Percentiles rank a stretch among this genome's conserved stretches.
Conservation (phyloP, 2,888 invertebrate genomes). For the Globia sparganii region DNA sequence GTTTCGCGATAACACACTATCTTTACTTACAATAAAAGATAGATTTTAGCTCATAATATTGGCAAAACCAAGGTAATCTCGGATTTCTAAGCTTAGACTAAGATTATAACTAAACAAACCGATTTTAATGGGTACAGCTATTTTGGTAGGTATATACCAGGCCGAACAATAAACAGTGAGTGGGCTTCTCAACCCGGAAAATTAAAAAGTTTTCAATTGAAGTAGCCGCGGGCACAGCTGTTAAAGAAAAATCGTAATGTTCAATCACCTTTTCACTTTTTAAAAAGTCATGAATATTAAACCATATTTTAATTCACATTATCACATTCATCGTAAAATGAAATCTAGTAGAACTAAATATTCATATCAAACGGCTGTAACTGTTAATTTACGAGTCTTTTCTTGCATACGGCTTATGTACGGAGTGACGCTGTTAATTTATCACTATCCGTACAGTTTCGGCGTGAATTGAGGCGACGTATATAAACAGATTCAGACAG, state of each 20-base stretch:
- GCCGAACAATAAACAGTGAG: neutral
- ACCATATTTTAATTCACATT: neutral
- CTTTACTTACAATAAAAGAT: too few relatives aligned
- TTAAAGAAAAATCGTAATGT: conserved; percentile 3
- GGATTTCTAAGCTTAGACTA: neutral
- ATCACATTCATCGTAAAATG: neutral
- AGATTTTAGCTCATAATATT: neutral
- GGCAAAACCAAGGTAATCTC: neutral
- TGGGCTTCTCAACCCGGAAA: neutral
- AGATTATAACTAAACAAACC: neutral
- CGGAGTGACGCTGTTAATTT: neutral
- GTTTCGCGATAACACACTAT: neutral
- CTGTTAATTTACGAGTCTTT: conserved; percentile 16
- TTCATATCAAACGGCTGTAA: neutral
- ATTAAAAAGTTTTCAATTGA: conserved; percentile 16
- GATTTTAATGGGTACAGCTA: neutral
- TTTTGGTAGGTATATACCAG: neutral
- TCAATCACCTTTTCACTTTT: neutral
- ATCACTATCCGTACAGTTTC: neutral
- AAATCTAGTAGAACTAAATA: conserved; percentile 10
- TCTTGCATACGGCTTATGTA: neutral
- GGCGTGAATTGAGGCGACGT: neutral
- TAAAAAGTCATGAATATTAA: conserved; percentile 22
- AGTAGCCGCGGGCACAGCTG: neutral
- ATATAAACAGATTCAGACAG: neutral